Base-by-base conservation (phyloP, 2,113 vertebrate genomes). In the Hipposideros armiger region DNA sequence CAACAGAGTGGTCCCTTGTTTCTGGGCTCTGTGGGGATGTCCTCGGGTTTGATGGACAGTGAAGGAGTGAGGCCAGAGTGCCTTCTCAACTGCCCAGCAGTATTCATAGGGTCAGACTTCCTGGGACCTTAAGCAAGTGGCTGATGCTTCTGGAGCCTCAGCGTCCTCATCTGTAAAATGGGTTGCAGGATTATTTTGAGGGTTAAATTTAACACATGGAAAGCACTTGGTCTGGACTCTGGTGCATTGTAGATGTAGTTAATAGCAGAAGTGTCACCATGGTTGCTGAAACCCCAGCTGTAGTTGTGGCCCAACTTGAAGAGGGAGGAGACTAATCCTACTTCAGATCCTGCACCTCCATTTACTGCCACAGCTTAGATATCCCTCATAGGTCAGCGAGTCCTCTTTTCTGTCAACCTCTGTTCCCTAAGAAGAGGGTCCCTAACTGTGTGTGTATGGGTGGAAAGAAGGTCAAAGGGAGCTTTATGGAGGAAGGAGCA, bases 111-210 rank as follows among this genome's bases (percentile, higher is more conserved):
- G 22, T 73, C 81, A 56, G 77, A 58, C 17, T 17, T 73, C 74
- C 76, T 76, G 76, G 22, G 30, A 64, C 54, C 24, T 36, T 67
- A 19, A 74, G 24, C 16, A 62, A 81, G 13, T 30, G 30, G 62
- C 26, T 73, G 92, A n/a, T 11, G 30, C 45, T 84, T 74, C 74
- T 15, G 32, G 82, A 60, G 24, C 22, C 52, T 94, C 40, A 14
- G 62, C 54, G 70, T 95, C 70, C 80, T 94, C 20, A 93, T 91
- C 80, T 95, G 62, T 89, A 78, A 95, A 90, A 36, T 50, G 66
- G 69, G 30, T 40, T 30, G 40, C 22, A 86, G 54, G 32, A 45
- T 66, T n/a, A 40, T 84, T 92, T 67, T 87, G 88, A 72, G 74
- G 56, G 13, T 95, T 70, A 87, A 76, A 30, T 50, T 32, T 42